Evolutionary conservation across 2,113 vertebrate genomes (phyloP), one percentile per base, ranked within the genome.

Genomic region (Hydrolagus affinis): DNA sequence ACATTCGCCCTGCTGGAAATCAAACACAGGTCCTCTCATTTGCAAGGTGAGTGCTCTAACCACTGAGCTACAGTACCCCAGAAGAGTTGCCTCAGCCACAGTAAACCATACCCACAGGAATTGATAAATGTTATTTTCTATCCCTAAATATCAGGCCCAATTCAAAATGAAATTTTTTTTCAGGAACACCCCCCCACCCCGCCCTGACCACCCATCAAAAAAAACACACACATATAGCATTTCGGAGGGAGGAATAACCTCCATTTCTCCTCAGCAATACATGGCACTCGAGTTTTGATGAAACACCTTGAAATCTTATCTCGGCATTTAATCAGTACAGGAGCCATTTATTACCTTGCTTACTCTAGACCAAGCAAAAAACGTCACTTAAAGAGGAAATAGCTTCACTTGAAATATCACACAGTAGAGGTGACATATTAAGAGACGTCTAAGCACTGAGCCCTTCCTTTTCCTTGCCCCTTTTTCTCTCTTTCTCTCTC

Each of bases 261-360:
- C 77, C 17, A 66, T 21, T 83, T 83, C 14, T 83, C 60, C 28
- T 83, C 78, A 68, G 21, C 62, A 21, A 19, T 68, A 64, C 62
- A 76, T 23, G 74, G 56, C 57, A 60, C 59, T 3, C 44, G 62
- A 57, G 57, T 28, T 83, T 68, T 66, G 25, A 66, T 66, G 28
- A 83, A 66, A 32, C 78, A 68, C 15, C 62, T 30, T 21, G 60
- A 8, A 68, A 2, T 68, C 17, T 68, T 30, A 83, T 83, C 78
- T 66, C 66, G 64, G 78, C 11, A 83, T 83, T 64, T 83, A 83
- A 83, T 32, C 77, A 66, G n/a, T 83, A 6, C 60, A 11, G 78
- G 12, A 68, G 21, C 66, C 64, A 83, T 83, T 83, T 83, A 83
- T 66, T 66, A 21, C 32, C 44, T 83, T 30, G 78, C 15, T 66